phyloP scores from a whole-genome alignment of 2,888 invertebrate species.

The Nymphalis polychloros region DNA sequence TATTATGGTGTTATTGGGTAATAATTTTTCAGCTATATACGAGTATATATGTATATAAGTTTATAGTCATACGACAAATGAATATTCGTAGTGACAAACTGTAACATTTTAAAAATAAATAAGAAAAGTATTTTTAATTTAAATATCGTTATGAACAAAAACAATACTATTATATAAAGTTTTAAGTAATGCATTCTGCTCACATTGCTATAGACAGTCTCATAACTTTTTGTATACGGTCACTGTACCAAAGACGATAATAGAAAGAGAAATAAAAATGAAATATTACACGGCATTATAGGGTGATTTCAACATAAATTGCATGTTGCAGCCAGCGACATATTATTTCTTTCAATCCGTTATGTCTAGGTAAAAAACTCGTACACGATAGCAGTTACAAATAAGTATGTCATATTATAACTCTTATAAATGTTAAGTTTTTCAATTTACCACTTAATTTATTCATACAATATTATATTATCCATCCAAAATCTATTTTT shows the following conservation, averaged over 20 bases:
- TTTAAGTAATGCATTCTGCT: constrained; percentile 5
- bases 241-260: constrained; percentile 27
- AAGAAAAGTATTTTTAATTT: background rate
- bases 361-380: constrained; percentile 8
- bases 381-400: background rate
- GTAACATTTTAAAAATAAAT: too few relatives aligned
- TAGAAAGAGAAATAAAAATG: constrained; percentile 33
- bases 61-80: too few relatives aligned
- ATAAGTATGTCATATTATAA: background rate
- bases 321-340: constrained; percentile 51
- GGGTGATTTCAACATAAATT: constrained; percentile 51
- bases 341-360: constrained; percentile 50
- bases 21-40: background rate
- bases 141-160: constrained; percentile 41
- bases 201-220: background rate
- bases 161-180: background rate
- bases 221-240: constrained; percentile 15
- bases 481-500: background rate
- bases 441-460: too few relatives aligned
- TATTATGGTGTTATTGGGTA: background rate
- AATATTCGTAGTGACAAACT: too few relatives aligned
- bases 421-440: too few relatives aligned
- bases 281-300: constrained; percentile 30
- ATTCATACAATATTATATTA: too few relatives aligned
- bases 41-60: too few relatives aligned